Evolutionary conservation across 2,888 invertebrate species (phyloP).

Genomic region (Gasteruption jaculator): DNA sequence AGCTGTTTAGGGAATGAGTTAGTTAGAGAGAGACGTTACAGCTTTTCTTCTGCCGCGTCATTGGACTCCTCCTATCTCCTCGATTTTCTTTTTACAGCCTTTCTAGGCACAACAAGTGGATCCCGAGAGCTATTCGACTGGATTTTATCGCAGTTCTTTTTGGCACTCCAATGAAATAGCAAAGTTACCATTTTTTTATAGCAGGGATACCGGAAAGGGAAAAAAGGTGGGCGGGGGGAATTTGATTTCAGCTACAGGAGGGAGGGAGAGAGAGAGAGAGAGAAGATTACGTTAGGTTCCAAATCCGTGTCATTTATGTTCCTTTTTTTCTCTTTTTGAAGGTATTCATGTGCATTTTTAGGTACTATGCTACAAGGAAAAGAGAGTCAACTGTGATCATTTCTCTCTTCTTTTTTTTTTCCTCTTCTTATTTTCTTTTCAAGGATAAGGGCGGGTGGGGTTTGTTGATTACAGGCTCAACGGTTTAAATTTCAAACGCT

Average conservation of each 20-base stretch:
- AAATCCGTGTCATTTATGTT: no score
- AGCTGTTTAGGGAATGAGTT: no score
- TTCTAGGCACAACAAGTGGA: constrained; percentile 49
- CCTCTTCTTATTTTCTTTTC: constrained; percentile 23
- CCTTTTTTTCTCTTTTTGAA: constrained; percentile 19
- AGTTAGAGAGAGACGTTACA: constrained; percentile 46
- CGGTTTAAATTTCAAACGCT: constrained; percentile 38
- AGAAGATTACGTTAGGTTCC: no score
- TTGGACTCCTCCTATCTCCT: no score
- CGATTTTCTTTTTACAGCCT: constrained; percentile 46
- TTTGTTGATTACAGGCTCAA: constrained; percentile 40
- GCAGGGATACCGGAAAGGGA: constrained; percentile 18
- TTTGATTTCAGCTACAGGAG: no score
- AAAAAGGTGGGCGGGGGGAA: no score
- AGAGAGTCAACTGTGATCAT: constrained; percentile 28
- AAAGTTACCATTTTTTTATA: constrained; percentile 19
- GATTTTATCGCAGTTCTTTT: background rate
- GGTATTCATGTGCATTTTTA: constrained; percentile 31
- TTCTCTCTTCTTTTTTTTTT: constrained; percentile 20
- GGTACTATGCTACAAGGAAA: no score
- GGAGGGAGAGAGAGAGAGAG: no score
- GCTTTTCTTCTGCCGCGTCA: constrained; percentile 32
- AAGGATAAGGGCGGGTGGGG: no score
- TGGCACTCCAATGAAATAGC: constrained; percentile 19
- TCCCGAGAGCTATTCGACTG: constrained; percentile 28